Evolutionary conservation across 2,797 vertebrate genomes (phyloP).

Genomic region (Potorous gilbertii): DNA sequence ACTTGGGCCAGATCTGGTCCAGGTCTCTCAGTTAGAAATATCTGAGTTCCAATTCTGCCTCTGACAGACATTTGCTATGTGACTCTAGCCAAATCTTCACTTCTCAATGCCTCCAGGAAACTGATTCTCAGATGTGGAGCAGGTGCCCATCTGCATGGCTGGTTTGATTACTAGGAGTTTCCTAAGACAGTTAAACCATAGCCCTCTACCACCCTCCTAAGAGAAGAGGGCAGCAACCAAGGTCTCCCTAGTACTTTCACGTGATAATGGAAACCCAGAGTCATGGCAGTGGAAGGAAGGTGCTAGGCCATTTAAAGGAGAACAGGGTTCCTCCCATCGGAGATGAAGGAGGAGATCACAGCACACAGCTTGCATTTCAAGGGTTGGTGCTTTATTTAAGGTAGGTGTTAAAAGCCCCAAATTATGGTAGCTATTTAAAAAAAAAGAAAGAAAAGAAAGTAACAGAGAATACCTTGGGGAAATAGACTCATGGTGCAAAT

Average conservation of each 20-base stretch:
- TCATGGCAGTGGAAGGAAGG: background rate
- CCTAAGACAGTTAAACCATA: background rate
- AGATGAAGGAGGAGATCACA: background rate
- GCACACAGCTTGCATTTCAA: background rate
- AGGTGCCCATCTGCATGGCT: background rate
- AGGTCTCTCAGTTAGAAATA: background rate
- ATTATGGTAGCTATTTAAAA: background rate
- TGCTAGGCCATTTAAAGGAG: background rate
- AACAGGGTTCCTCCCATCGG: background rate
- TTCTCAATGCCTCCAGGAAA: background rate
- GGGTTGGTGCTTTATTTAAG: rapidly evolving
- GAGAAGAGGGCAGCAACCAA: background rate
- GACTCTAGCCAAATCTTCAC: background rate
- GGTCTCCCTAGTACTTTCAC: background rate
- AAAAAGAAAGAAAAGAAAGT: background rate
- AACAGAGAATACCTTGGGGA: background rate
- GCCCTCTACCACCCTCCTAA: background rate
- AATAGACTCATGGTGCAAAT: rapidly evolving
- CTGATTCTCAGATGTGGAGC: background rate
- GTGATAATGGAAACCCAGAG: background rate
- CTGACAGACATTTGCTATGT: background rate
- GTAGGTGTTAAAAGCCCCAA: background rate
- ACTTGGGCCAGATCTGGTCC: no score
- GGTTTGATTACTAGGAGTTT: background rate
- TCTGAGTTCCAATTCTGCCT: background rate